Evolutionary conservation across 2,888 invertebrate genomes (phyloP).

Genomic region (Euzetes globulus): DNA sequence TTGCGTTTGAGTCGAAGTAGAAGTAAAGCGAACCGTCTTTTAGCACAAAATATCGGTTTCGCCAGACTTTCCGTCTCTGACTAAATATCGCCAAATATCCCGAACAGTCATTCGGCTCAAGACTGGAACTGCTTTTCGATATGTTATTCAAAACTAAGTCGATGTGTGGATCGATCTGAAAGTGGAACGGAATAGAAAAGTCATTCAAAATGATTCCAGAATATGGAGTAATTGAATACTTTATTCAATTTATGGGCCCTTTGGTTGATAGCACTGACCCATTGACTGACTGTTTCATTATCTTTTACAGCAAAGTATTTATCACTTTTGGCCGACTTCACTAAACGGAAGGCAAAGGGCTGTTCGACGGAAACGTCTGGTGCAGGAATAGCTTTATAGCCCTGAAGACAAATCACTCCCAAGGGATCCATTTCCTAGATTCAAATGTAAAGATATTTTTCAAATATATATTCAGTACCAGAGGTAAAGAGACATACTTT

Average conservation of each 20-base stretch:
- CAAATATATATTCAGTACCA: background rate
- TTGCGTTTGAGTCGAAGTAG: slow-evolving; percentile 78
- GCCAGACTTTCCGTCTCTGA: slow-evolving; percentile 69
- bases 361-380: slow-evolving; percentile 51
- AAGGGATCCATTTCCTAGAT: slow-evolving; percentile 56
- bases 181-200: background rate
- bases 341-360: slow-evolving; percentile 47
- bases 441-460: background rate
- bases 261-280: slow-evolving; percentile 68
- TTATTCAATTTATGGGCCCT: slow-evolving; percentile 66
- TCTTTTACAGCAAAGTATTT: slow-evolving; percentile 73
- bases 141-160: slow-evolving; percentile 70
- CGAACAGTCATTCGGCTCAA: slow-evolving; percentile 78
- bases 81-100: slow-evolving; percentile 77
- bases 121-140: slow-evolving; percentile 63
- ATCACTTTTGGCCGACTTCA: slow-evolving; percentile 56
- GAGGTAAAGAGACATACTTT: slow-evolving; percentile 55
- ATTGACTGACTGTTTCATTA: slow-evolving; percentile 59
- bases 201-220: background rate
- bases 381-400: slow-evolving; percentile 63
- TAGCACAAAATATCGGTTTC: slow-evolving; percentile 81
- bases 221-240: slow-evolving; percentile 48
- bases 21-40: slow-evolving; percentile 92
- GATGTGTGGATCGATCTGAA: slow-evolving; percentile 59
- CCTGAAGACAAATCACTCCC: slow-evolving; percentile 79